Evolutionary conservation across 2,113 vertebrate species (phyloP), one percentile per base, ranked within the genome.

Genomic region (Passer montanus): DNA sequence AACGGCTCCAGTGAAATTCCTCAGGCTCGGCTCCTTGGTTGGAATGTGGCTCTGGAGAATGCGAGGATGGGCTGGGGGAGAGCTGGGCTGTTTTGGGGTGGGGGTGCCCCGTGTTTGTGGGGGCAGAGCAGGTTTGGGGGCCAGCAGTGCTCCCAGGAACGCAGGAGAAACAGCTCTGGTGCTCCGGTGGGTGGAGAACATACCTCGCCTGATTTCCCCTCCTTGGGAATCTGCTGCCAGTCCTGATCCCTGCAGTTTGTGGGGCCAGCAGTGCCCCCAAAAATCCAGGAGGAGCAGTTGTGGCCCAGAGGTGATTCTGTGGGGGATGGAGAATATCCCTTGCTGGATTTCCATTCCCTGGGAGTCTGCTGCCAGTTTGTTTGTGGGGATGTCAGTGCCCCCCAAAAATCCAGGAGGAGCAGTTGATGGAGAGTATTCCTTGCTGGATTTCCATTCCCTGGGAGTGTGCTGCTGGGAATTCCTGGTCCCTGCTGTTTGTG

Each of bases 81-180:
- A 11, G 59, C n/a, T 23, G 39, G 15, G 47, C 26, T 9, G 44
- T 35, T 72, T 21, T 37, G n/a, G 13, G 30, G 41, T 7, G 43
- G 62, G 21, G 4, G 1, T 15, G 26, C 14, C 15, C 39, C 11
- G 44, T 11, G 21, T 1, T 0, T 39, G 4, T 12, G 44, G 44
- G 84, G n/a, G 31, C n/a, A 41, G 62, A 69, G 67, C 44, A 8
- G 62, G 26, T 15, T 30, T 74, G 5, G 37, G 43, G 39, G 30
- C 41, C 55, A 1, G 6, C 49, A 1, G 31, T 13, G 72, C 28
- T 53, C 37, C 31, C 0, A 0, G 21, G 20, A 43, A 8, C 7
- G 20, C 52, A 2, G 50, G 23, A 74, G 46, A 9, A 77, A 4
- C 59, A 8, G 35, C 41, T 19, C 24, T 3, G 31, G 33, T 37